Conservation (phyloP, 2,797 vertebrate species). For the Sternotherus odoratus region DNA sequence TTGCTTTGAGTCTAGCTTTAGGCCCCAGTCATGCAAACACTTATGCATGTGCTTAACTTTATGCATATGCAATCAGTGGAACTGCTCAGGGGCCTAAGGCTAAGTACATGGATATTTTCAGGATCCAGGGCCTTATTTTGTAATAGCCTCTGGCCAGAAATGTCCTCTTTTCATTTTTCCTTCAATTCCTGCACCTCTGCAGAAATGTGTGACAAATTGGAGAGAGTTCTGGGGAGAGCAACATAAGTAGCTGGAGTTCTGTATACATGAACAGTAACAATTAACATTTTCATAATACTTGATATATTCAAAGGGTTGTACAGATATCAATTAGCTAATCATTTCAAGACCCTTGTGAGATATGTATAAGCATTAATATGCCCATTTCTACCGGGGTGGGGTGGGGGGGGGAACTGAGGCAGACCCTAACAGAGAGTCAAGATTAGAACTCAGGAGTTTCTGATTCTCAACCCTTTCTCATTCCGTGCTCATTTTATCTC, state of each 20-base stretch:
- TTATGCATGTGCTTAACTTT: fast-evolving
- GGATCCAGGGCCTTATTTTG: fast-evolving
- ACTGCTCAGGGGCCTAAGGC: background rate
- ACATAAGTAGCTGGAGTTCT: background rate
- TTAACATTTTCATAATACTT: background rate
- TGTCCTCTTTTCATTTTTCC: background rate
- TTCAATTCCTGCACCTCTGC: background rate
- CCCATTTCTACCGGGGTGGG: background rate
- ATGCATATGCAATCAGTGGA: background rate
- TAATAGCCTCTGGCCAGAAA: background rate
- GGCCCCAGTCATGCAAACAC: background rate
- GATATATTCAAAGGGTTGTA: slow-evolving; percentile 19
- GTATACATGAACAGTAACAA: background rate
- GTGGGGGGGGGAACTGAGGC: slow-evolving; percentile 14
- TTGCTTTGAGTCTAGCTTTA: background rate
- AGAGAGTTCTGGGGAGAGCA: slow-evolving; percentile 12
- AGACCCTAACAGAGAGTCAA: slow-evolving; percentile 37
- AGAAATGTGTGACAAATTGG: slow-evolving; percentile 21
- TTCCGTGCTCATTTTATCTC: fast-evolving
- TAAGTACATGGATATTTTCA: background rate
- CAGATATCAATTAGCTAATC: background rate
- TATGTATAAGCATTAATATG: slow-evolving; percentile 42
- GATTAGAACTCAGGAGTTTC: background rate
- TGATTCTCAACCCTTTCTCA: background rate
- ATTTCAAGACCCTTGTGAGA: slow-evolving; percentile 15